Evolutionary conservation across 2,888 invertebrate genomes (phyloP), one percentile per base, ranked within the genome.

Genomic region (Nasonia oneida): DNA sequence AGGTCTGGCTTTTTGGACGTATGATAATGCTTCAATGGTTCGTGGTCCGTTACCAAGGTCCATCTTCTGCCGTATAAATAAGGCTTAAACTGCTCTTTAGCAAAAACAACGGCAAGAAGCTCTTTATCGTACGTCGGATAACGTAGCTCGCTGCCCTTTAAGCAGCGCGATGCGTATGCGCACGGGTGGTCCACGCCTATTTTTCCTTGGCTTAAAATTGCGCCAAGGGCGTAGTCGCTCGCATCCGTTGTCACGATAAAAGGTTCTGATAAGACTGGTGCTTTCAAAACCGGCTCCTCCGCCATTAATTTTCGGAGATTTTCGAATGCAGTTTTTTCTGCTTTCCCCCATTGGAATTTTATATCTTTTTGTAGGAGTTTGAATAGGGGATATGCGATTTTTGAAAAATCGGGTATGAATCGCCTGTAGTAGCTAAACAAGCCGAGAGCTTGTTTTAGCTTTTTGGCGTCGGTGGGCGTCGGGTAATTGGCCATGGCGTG

Each of bases 401-500:
- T 29, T 14, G 67, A 8, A 14, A 33, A 33, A 33, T 67, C 12
- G 2, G n/a, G 4, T 10, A 67, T 67, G 33, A 67, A 67, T 12
- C 23, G n/a, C 4, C 67, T 5, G 12, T 67, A 67, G 6, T 67
- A 67, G 14, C 33, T 33, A 23, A 33, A 29, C 6, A 67, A 23
- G 14, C 67, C 67, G 6, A 67, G 29, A 3, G 33, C 29, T 33
- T 67, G 67, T 23, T 42, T 47, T 12, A 50, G 14, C 50, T 88
- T 84, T 29, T 74, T 86, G 0, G 12, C 14, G 2, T 53, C 84
- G n/a, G 77, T 73, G 3, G 85, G 88, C 12, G 39, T 47, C 0
- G 84, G 84, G 8, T 82, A 86, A 64, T 78, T 70, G 2, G 47
- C 1, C 0, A 83, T 80, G 1, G 77, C 84, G 57, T 84, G 50